Evolutionary conservation across 2,113 vertebrate species (phyloP), one percentile per base, ranked within the genome.

Genomic region (Alosa alosa): DNA sequence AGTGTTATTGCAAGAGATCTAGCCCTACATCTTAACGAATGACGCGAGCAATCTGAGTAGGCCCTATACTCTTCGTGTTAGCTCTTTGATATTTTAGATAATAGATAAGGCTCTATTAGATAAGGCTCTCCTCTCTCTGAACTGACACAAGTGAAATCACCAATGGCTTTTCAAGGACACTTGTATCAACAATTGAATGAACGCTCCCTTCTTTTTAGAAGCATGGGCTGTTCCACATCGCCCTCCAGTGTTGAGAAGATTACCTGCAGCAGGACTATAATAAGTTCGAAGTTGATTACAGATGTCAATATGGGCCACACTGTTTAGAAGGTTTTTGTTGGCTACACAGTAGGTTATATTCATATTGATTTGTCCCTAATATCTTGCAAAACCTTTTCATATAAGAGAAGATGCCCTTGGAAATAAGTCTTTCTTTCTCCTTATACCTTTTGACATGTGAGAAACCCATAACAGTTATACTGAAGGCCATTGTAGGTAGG

Each of bases 221-320:
- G n/a, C 64, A 72, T 13, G 64, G 25, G 8, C 64, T 72, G 64
- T 72, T 31, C 13, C 64, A 72, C 64, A 89, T 93, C 94, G 94
- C 94, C 94, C 94, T 93, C 95, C 94, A 91, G 94, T 94, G 95
- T 92, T 91, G 91, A 90, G 89, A 83, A 68, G 10, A 39, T 81
- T 47, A 85, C 87, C 87, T 2, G 60, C 47, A 85, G 36, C 1
- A 41, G 15, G 41, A 0, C 41, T 44, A 44, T 44, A 31, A 31
- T 31, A 31, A 31, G 31, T 31, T 31, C 31, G 31, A 31, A 31
- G 41, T 44, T 44, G 41, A 44, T 44, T 4, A 44, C 41, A 44
- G 41, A 44, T 44, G 41, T 44, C 41, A 44, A 4, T 44, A 52
- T 52, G 50, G 50, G 50, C 17, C 50, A 52, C 50, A 1, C 50